Conservation (phyloP, 2,888 invertebrate species). For the Harpagoxenus sublaevis region DNA sequence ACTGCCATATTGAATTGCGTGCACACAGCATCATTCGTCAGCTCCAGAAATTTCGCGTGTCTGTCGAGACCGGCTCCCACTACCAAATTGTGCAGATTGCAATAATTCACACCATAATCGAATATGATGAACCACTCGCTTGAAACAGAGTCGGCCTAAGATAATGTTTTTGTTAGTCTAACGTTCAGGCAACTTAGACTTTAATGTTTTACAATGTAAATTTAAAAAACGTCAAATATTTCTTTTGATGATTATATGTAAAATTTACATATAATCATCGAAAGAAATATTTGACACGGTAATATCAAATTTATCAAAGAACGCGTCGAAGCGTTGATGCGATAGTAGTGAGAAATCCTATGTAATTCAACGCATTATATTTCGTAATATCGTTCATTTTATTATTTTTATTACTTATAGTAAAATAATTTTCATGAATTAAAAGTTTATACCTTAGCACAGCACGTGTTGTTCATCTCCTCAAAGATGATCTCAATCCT, state of each 20-base stretch:
- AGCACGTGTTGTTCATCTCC: slow-evolving; percentile 68
- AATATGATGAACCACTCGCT: slow-evolving; percentile 77
- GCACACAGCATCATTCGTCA: slow-evolving; percentile 73
- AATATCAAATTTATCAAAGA: background rate
- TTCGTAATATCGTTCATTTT: background rate
- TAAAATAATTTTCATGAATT: slow-evolving; percentile 1
- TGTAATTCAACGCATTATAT: background rate
- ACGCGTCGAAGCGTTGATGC: background rate
- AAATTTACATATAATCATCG: background rate
- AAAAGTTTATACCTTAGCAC: slow-evolving; percentile 67
- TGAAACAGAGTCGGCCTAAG: slow-evolving; percentile 76
- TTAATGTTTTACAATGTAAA: background rate
- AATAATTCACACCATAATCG: slow-evolving; percentile 78
- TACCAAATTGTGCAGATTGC: slow-evolving; percentile 77
- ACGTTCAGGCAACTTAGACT: background rate
- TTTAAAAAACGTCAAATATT: background rate
- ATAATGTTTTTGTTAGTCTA: background rate
- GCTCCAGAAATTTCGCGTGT: slow-evolving; percentile 69
- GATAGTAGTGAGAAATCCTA: background rate
- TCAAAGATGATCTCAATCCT: slow-evolving; percentile 71
- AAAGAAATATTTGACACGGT: background rate
- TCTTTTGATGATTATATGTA: background rate
- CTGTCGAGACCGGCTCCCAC: slow-evolving; percentile 66
- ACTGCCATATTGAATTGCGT: slow-evolving; percentile 77
- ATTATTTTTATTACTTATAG: background rate